Percentiles rank a stretch among this genome's conserved stretches.
Evolutionary conservation across 2,113 vertebrate species (phyloP).

Genomic region (Pycnonotus jocosus): DNA sequence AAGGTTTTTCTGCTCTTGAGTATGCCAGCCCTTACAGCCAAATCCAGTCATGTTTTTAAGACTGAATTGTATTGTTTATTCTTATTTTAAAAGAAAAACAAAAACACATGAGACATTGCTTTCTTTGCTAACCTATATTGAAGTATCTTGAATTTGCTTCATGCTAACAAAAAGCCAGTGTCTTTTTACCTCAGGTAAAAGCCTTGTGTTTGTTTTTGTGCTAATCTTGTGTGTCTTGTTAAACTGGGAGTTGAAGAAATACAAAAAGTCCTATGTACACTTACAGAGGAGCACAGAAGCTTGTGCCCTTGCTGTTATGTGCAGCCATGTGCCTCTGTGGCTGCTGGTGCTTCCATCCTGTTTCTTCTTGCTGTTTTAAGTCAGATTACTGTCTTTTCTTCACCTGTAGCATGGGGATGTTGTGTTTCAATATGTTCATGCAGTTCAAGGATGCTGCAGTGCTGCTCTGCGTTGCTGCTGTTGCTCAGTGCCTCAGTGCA

Average conservation of each 20-base stretch:
- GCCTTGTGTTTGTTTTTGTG: background rate
- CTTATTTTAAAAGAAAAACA: background rate
- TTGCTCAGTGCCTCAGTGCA: background rate
- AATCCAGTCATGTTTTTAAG: background rate
- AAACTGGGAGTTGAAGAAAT: background rate
- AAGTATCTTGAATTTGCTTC: background rate
- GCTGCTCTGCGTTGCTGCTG: background rate
- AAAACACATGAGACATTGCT: background rate
- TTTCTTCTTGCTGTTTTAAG: background rate
- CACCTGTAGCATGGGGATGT: fast-evolving
- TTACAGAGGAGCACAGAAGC: background rate
- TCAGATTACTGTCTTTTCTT: background rate
- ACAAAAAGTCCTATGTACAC: background rate
- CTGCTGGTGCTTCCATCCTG: background rate
- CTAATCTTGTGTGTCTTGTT: background rate
- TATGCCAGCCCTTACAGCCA: background rate
- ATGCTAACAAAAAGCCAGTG: background rate
- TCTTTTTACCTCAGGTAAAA: background rate
- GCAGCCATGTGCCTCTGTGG: fast-evolving
- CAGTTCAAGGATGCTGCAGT: background rate
- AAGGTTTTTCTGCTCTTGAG: background rate
- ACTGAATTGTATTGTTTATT: background rate
- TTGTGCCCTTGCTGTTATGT: background rate
- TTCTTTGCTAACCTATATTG: background rate
- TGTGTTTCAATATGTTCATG: background rate